Evolutionary conservation across 1,140 invertebrate genomes (phyloP).

Genomic region (Pomacea maculata): DNA sequence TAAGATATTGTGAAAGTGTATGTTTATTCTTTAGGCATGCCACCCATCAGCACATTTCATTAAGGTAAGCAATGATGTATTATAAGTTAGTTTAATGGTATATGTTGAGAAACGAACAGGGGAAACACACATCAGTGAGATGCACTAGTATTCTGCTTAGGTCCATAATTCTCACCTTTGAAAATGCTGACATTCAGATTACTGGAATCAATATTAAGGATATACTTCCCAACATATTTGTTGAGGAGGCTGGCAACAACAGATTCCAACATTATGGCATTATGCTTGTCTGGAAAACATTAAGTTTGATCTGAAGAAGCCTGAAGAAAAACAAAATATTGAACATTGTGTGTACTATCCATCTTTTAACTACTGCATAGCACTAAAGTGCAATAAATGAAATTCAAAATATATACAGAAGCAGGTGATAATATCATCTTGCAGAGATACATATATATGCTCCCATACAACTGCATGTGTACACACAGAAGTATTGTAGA

Average conservation of each 20-base stretch:
- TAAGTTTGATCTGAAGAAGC: background rate
- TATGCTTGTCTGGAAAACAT: background rate
- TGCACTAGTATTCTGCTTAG: background rate
- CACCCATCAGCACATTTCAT: too few species aligned
- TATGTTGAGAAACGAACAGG: background rate
- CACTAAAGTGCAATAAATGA: too few species aligned
- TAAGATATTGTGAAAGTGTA: too few species aligned
- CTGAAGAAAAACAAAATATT: background rate
- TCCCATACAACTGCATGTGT: too few species aligned
- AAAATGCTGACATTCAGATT: conserved; percentile 85
- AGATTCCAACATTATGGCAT: conserved; percentile 72
- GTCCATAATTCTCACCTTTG: conserved; percentile 69
- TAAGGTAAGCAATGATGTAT: too few species aligned
- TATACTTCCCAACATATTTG: conserved; percentile 81
- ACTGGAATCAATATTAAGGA: conserved; percentile 83
- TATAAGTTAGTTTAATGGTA: too few species aligned
- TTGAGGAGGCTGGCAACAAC: conserved; percentile 81
- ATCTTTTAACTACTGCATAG: background rate
- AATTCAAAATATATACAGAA: too few species aligned
- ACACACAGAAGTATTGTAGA: too few species aligned
- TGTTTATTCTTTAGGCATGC: too few species aligned
- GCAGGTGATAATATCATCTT: too few species aligned
- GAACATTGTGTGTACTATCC: background rate
- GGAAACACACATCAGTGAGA: background rate
- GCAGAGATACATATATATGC: too few species aligned